Percentiles rank a stretch among this genome's conserved stretches.
phyloP scores from a whole-genome alignment of 2,888 invertebrate species.

The Pseudococcus viburni region DNA sequence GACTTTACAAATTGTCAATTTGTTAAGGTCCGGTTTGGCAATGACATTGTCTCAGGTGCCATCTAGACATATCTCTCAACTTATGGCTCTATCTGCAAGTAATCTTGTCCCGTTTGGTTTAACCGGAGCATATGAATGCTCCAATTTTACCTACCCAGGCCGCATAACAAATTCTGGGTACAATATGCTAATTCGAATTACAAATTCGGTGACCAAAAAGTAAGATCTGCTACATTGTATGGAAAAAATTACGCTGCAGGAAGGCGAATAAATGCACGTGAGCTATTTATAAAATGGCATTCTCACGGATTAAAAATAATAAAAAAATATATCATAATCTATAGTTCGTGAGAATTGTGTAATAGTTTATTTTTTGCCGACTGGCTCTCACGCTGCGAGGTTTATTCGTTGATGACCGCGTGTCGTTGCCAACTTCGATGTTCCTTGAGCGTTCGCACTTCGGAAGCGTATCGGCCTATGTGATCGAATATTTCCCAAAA shows the following conservation, averaged over 20 bases:
- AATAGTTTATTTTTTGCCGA: constrained; percentile 50
- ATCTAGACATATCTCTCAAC: background rate
- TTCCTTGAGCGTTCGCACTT: background rate
- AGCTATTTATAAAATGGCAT: constrained; percentile 52
- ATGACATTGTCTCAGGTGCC: constrained; percentile 28
- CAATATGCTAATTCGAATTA: constrained; percentile 34
- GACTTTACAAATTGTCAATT: background rate
- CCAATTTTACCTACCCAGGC: background rate
- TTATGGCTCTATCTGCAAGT: background rate
- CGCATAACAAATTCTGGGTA: constrained; percentile 5
- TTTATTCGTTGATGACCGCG: constrained; percentile 44
- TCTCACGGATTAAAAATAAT: constrained; percentile 51
- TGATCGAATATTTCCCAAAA: constrained; percentile 53
- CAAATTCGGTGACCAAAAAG: constrained; percentile 37
- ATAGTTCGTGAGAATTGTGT: constrained; percentile 61
- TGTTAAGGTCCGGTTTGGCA: constrained; percentile 37
- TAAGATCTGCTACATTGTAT: constrained; percentile 24
- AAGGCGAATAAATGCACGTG: constrained; percentile 28
- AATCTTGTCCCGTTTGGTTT: background rate
- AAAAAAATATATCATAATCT: constrained; percentile 59
- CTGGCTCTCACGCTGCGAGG: constrained; percentile 53
- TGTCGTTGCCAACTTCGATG: constrained; percentile 55
- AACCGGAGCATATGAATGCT: constrained; percentile 14
- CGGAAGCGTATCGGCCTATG: constrained; percentile 42
- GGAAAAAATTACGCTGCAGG: background rate